A percentile compares a stretch with the other conserved stretches of the same genome.
These are phyloP conservation scores for Astatoreochromis straeleni DNA, from an alignment of 2,113 vertebrate genomes.

Conservation along the genomic window DNA sequence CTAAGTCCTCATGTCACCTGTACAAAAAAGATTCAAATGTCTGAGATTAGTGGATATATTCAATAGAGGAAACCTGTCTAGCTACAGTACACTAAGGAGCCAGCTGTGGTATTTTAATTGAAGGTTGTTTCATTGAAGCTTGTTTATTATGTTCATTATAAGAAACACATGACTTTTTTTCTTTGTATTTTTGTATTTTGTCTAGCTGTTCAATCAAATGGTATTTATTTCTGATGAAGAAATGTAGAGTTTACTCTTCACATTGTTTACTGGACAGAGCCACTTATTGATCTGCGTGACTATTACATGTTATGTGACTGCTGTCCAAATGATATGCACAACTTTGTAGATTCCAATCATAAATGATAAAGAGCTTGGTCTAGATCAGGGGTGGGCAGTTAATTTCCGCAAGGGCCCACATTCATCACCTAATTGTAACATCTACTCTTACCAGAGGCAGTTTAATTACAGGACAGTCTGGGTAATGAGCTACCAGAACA, in stretches of 20 bases:
- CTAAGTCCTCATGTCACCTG: background rate
- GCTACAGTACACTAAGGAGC: background rate
- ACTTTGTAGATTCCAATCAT: background rate
- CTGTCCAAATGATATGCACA: background rate
- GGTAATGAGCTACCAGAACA: background rate
- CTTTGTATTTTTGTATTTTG: background rate
- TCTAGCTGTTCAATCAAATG: background rate
- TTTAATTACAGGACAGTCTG: background rate
- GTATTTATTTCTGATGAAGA: background rate
- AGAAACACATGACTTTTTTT: background rate
- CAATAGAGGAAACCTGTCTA: background rate
- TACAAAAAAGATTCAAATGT: background rate
- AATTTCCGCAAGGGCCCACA: background rate
- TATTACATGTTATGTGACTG: background rate
- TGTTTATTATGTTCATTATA: background rate
- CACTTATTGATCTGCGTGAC: fast-evolving
- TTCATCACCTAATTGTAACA: background rate
- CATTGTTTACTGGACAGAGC: background rate
- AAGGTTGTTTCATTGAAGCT: background rate
- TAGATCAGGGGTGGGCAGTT: background rate
- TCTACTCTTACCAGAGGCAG: background rate
- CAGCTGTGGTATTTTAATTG: background rate
- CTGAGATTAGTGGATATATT: background rate
- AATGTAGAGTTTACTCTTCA: background rate
- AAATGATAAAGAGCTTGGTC: background rate